Conservation (phyloP, 2,797 vertebrate species). For the Jordanella pulchra region DNA sequence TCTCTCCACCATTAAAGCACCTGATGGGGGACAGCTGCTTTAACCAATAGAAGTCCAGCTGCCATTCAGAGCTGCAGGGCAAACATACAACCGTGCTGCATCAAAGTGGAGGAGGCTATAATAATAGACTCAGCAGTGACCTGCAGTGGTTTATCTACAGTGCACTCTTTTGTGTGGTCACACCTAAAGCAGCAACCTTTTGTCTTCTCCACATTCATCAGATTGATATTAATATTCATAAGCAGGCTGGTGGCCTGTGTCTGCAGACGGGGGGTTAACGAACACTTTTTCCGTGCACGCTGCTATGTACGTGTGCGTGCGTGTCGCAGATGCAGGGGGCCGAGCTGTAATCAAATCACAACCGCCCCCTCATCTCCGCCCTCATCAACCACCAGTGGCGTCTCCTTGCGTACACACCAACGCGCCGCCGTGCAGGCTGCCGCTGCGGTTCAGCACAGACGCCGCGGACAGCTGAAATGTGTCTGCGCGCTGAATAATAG, state of each 20-base stretch:
- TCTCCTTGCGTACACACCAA: conserved; percentile 36
- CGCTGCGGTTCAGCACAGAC: conserved; percentile 18
- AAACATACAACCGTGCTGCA: conserved; percentile 7
- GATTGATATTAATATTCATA: conserved; percentile 76
- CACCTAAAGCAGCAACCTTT: conserved; percentile 40
- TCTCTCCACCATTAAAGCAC: conserved; percentile 17
- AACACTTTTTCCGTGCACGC: conserved; percentile 26
- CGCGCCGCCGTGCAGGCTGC: conserved; percentile 31
- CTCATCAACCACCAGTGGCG: conserved; percentile 76
- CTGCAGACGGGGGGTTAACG: conserved; percentile 59
- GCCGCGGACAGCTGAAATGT: neutral
- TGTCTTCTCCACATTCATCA: conserved; percentile 65
- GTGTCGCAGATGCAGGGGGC: conserved; percentile 48
- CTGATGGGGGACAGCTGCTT: conserved; percentile 40
- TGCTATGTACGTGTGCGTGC: neutral
- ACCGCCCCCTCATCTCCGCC: conserved; percentile 63
- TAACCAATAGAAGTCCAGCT: conserved; percentile 13
- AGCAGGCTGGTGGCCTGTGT: conserved; percentile 62
- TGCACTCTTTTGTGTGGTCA: conserved; percentile 37
- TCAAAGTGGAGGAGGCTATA: conserved; percentile 21
- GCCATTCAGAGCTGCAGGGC: conserved; percentile 29
- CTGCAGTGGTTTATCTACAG: conserved; percentile 19
- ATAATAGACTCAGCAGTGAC: conserved; percentile 41
- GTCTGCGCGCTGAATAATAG: conserved; percentile 51
- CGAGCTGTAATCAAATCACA: conserved; percentile 74